Conservation (phyloP, 2,888 invertebrate genomes). For the Drosophila seclusa region DNA sequence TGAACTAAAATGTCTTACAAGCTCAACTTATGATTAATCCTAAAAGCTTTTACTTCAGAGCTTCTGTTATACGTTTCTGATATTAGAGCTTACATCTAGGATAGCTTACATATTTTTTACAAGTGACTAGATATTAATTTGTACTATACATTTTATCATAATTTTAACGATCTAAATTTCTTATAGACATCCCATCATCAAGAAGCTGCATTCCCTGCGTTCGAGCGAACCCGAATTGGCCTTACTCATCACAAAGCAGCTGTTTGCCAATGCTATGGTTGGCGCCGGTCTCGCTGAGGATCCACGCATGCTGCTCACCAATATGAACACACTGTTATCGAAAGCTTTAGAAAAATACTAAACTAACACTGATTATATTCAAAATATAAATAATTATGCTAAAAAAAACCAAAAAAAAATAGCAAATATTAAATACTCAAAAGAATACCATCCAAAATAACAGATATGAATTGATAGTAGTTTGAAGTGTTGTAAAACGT, state of each 20-base stretch:
- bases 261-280: slow-evolving; percentile 97
- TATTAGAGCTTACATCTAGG: neutral
- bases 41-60: neutral
- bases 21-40: too few species aligned
- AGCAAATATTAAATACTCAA: neutral
- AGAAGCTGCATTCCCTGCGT: slow-evolving; percentile 92
- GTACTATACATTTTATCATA: neutral
- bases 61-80: neutral
- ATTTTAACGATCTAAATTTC: neutral
- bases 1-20: too few species aligned
- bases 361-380: slow-evolving; percentile 21
- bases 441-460: slow-evolving; percentile 5
- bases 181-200: slow-evolving; percentile 93
- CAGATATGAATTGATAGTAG: neutral
- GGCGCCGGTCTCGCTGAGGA: slow-evolving; percentile 97
- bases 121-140: neutral
- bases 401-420: slow-evolving; percentile 12
- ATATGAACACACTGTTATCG: slow-evolving; percentile 94
- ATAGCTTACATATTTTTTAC: neutral
- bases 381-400: slow-evolving; percentile 17
- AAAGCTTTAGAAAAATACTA: slow-evolving; percentile 92
- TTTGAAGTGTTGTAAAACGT: slow-evolving; percentile 12
- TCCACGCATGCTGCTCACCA: slow-evolving; percentile 92
- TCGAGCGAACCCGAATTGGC: slow-evolving; percentile 92
- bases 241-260: slow-evolving; percentile 93